Conservation (phyloP, 2,113 vertebrate genomes). For the Atractosteus spatula region DNA sequence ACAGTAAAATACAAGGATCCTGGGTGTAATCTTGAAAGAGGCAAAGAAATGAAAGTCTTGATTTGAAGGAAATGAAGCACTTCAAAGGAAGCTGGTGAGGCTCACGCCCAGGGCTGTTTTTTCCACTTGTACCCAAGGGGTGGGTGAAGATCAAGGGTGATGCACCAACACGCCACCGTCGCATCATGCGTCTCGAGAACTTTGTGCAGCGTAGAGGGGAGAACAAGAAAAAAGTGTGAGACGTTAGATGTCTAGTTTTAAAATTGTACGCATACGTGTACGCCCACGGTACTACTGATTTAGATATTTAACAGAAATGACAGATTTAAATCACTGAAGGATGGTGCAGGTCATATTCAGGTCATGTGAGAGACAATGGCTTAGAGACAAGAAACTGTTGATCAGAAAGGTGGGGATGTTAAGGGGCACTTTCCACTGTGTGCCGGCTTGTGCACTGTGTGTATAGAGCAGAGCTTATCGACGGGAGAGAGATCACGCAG, state of each 20-base stretch:
- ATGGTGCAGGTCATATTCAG: constrained; percentile 9
- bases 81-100: constrained; percentile 36
- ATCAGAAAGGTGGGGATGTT: no score
- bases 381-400: no score
- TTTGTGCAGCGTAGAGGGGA: constrained; percentile 31
- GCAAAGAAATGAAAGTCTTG: background rate
- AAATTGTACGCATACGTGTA: background rate
- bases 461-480: no score
- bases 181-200: background rate
- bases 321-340: constrained; percentile 51
- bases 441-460: no score
- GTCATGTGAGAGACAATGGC: constrained; percentile 20
- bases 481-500: no score
- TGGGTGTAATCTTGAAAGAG: no score
- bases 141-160: constrained; percentile 4
- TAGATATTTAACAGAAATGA: constrained; percentile 29
- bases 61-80: constrained; percentile 24
- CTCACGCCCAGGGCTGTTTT: constrained; percentile 31
- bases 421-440: no score
- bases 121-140: background rate
- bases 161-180: constrained; percentile 13
- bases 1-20: background rate
- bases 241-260: constrained; percentile 41
- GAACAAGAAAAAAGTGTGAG: constrained; percentile 39
- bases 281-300: constrained; percentile 45